These are phyloP conservation scores for Drosophila parthenogenetica DNA, from an alignment of 2,888 invertebrate species.

Conservation along the genomic window DNA sequence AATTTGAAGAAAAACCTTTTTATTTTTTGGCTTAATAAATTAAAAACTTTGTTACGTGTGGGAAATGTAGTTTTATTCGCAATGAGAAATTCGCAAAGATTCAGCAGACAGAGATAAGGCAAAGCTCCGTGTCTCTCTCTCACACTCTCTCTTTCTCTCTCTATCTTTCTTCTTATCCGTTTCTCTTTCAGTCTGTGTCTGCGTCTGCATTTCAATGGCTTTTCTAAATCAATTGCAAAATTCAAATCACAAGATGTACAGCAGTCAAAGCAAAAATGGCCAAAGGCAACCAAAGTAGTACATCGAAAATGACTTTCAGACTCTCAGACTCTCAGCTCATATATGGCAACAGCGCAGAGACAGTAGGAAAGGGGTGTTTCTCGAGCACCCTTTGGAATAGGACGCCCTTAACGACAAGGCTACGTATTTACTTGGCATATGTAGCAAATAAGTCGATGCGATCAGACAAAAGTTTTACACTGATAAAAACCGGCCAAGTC, in stretches of 20 bases:
- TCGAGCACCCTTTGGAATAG: no score
- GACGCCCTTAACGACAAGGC: conserved; percentile 32
- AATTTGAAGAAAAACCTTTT: conserved; percentile 17
- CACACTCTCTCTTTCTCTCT: not conserved
- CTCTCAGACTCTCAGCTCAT: not conserved
- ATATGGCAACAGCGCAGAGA: no score
- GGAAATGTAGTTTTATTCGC: conserved; percentile 7
- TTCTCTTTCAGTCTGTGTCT: conserved; percentile 1
- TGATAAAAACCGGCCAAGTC: not conserved
- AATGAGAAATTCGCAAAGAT: conserved; percentile 12
- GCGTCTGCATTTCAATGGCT: conserved; percentile 46
- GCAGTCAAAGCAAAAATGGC: conserved; percentile 37
- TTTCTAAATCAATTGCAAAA: conserved; percentile 60
- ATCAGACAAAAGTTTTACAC: conserved; percentile 10
- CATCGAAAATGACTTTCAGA: conserved; percentile 43
- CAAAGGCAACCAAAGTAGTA: conserved; percentile 41
- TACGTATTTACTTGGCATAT: conserved; percentile 23
- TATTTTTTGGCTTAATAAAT: conserved; percentile 25
- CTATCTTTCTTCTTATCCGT: not conserved
- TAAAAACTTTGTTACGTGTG: conserved; percentile 18
- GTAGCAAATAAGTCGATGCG: conserved; percentile 15
- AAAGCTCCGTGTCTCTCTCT: conserved; percentile 1
- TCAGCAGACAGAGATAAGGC: conserved; percentile 1
- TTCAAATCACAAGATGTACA: conserved; percentile 51
- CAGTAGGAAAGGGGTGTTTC: no score